phyloP scores from a whole-genome alignment of 2,113 vertebrate genomes.

The Toxotes jaculatrix region DNA sequence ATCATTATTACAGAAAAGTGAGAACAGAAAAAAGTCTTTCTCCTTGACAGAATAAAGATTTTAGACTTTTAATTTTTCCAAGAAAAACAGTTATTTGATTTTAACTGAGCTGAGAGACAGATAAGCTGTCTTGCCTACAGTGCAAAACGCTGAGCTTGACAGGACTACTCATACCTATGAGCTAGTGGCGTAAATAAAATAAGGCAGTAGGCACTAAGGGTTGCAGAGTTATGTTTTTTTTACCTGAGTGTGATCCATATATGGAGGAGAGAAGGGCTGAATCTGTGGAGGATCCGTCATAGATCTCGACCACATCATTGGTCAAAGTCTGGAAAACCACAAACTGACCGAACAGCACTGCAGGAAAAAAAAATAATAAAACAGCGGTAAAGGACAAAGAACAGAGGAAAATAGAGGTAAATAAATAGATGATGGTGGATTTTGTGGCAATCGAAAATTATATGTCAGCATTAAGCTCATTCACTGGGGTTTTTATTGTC shows the following conservation, averaged over 20 bases:
- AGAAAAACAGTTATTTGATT: slow-evolving; percentile 17
- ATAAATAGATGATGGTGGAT: neutral
- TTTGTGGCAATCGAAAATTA: neutral
- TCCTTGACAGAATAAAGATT: neutral
- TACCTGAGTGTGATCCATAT: slow-evolving; percentile 98
- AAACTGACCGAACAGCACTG: slow-evolving; percentile 99
- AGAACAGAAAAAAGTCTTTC: neutral
- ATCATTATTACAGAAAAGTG: slow-evolving; percentile 24
- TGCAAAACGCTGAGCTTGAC: neutral
- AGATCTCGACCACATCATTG: slow-evolving; percentile 94
- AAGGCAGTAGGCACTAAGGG: neutral
- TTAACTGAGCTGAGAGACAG: slow-evolving; percentile 8
- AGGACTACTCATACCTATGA: slow-evolving; percentile 7
- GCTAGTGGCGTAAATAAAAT: neutral
- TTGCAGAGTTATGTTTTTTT: slow-evolving; percentile 18
- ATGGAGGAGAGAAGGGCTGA: slow-evolving; percentile 94
- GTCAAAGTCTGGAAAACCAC: slow-evolving; percentile 96
- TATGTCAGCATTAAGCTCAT: neutral
- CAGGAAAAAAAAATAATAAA: slow-evolving; percentile 6
- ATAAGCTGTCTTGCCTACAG: neutral
- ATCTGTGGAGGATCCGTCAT: slow-evolving; percentile 91
- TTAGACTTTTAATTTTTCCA: slow-evolving; percentile 19
- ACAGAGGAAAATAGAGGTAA: neutral
- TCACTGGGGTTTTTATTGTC: neutral
- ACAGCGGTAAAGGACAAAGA: neutral